These are phyloP conservation scores for Hydrozoanthus tunicans DNA, from an alignment of 64 coral and sea anemone species.

Conservation along the genomic window DNA sequence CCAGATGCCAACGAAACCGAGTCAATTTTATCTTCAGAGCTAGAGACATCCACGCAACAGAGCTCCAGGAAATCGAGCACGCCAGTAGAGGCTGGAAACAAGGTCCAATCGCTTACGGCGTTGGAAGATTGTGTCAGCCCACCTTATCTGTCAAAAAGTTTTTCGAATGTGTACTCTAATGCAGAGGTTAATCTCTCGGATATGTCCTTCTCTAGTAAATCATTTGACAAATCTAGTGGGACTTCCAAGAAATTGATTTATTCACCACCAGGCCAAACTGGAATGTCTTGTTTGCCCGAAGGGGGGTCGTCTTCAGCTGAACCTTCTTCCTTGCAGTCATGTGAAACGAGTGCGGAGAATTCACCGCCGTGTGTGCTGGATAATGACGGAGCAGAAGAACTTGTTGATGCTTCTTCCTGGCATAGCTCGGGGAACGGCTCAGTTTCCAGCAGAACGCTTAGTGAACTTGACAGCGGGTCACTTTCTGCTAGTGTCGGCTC, in stretches of 20 bases:
- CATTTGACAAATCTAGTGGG: conserved; percentile 43
- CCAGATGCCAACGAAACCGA: neutral
- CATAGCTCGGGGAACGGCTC: conserved; percentile 44
- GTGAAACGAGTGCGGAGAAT: conserved; percentile 36
- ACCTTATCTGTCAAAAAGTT: conserved; percentile 53
- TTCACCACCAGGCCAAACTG: neutral
- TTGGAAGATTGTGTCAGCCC: conserved; percentile 23
- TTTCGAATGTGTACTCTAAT: conserved; percentile 73
- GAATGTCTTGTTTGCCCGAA: neutral
- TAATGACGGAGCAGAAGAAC: conserved; percentile 75
- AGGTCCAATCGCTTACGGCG: neutral
- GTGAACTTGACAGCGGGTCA: conserved; percentile 57
- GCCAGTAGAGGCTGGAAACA: conserved; percentile 12
- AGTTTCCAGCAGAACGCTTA: conserved; percentile 9
- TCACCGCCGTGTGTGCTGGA: conserved; percentile 72
- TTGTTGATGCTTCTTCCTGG: conserved; percentile 81
- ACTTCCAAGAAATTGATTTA: conserved; percentile 32
- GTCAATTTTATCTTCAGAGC: conserved; percentile 1
- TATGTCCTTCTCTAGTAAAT: conserved; percentile 76
- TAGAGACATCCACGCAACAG: conserved; percentile 9
- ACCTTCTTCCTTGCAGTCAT: neutral
- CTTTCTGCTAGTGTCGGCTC: conserved; percentile 6
- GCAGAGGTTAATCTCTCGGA: conserved; percentile 72
- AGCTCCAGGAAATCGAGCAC: conserved; percentile 32
- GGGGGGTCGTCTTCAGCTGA: neutral